Evolutionary conservation across 2,113 vertebrate species (phyloP).

Genomic region (Apteryx owenii): DNA sequence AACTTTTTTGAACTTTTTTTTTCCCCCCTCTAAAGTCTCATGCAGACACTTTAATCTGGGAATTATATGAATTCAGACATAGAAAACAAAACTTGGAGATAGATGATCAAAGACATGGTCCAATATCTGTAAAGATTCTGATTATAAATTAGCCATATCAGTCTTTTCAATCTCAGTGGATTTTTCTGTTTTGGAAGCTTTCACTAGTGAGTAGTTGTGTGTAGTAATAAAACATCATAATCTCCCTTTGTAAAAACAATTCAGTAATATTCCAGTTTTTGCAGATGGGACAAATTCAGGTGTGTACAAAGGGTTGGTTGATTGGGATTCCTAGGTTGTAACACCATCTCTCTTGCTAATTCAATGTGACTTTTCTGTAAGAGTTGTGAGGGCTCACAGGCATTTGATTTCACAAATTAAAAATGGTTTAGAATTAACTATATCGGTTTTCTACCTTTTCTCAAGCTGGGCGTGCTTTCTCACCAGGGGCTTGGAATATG

Average conservation of each 20-base stretch:
- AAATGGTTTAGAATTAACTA: not conserved
- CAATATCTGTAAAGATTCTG: not conserved
- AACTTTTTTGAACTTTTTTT: not conserved
- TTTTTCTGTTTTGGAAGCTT: not conserved
- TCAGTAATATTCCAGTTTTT: not conserved
- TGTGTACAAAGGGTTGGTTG: not conserved
- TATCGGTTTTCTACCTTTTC: not conserved
- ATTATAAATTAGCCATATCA: not conserved
- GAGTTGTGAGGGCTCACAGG: not conserved
- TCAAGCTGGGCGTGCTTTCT: not conserved
- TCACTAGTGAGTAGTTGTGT: not conserved
- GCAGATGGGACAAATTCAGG: not conserved
- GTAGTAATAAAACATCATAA: not conserved
- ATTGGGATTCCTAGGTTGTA: not conserved
- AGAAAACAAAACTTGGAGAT: not conserved
- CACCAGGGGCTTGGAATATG: not conserved
- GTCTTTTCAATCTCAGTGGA: not conserved
- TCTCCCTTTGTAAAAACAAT: not conserved
- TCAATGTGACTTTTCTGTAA: not conserved
- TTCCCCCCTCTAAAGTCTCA: not conserved
- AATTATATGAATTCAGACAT: not conserved
- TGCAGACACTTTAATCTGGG: not conserved
- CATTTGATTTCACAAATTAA: not conserved
- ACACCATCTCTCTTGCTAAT: not conserved
- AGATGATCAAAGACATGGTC: not conserved